These are phyloP conservation scores for Archocentrus centrarchus DNA, from an alignment of 2,113 vertebrate genomes.

Conservation along the genomic window DNA sequence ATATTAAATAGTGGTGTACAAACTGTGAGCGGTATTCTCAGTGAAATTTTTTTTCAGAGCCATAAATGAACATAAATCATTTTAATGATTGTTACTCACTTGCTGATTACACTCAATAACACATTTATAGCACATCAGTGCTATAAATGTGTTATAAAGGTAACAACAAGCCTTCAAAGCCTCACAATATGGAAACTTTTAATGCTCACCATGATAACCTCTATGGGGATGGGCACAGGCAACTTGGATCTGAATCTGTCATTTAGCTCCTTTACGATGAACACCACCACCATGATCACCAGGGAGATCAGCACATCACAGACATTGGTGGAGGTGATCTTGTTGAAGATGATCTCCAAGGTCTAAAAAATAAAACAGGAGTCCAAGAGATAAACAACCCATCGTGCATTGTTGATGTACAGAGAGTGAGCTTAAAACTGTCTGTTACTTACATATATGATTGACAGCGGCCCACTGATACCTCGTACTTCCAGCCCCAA, in stretches of 20 bases:
- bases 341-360: constrained; percentile 83
- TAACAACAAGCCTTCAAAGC: background rate
- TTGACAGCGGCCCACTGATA: constrained; percentile 83
- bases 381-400: background rate
- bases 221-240: constrained; percentile 92
- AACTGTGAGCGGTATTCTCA: background rate
- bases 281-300: constrained; percentile 87
- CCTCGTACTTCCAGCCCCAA: constrained; percentile 85
- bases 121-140: background rate
- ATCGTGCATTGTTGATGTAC: background rate
- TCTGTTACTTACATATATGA: constrained; percentile 88
- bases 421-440: background rate
- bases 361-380: constrained; percentile 78
- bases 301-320: constrained; percentile 90
- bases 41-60: background rate
- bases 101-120: background rate
- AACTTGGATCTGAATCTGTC: constrained; percentile 90
- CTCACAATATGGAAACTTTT: background rate
- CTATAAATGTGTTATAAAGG: background rate
- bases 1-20: background rate
- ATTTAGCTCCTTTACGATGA: constrained; percentile 91
- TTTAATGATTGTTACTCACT: background rate
- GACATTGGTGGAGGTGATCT: constrained; percentile 87
- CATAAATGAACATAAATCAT: background rate
- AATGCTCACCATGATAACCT: constrained; percentile 91